phyloP scores from a whole-genome alignment of 1,140 invertebrate species.

The Chelonus insularis region DNA sequence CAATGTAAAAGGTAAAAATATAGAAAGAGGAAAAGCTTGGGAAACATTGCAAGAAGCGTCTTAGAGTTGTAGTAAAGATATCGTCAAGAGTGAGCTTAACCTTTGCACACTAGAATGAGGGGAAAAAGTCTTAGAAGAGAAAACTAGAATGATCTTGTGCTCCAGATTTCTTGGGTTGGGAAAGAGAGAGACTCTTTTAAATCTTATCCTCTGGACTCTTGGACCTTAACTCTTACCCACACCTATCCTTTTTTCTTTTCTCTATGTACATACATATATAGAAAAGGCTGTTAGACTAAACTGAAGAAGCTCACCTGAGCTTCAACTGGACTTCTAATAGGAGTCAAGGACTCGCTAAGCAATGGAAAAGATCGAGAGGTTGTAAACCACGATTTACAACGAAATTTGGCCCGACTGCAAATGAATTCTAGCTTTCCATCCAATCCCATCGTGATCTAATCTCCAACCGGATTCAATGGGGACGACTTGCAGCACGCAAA shows the following conservation, averaged over 20 bases:
- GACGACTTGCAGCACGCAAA: not conserved
- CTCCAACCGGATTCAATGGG: not conserved
- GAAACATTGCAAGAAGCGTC: constrained; percentile 10
- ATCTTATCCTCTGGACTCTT: constrained; percentile 4
- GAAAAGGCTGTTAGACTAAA: not conserved
- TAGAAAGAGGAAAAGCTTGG: not conserved
- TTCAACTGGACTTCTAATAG: not conserved
- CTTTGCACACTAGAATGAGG: not conserved
- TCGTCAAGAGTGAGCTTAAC: not conserved
- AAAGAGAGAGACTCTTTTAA: not conserved
- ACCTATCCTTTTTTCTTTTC: not conserved
- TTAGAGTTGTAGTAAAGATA: constrained; percentile 1
- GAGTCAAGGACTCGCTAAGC: not conserved
- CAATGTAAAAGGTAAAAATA: not conserved
- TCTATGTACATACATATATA: not conserved
- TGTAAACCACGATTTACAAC: constrained; percentile 5
- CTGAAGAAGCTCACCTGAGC: not conserved
- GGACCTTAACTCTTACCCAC: not conserved
- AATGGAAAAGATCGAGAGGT: not conserved
- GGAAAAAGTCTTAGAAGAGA: not conserved
- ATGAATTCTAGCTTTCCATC: constrained; percentile 6
- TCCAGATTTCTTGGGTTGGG: not conserved
- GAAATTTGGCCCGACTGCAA: constrained; percentile 5
- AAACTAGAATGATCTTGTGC: not conserved
- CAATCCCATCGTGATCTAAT: constrained; percentile 11